These are phyloP conservation scores for Helarctos malayanus DNA, from an alignment of 2,797 vertebrate species.

Conservation along the genomic window DNA sequence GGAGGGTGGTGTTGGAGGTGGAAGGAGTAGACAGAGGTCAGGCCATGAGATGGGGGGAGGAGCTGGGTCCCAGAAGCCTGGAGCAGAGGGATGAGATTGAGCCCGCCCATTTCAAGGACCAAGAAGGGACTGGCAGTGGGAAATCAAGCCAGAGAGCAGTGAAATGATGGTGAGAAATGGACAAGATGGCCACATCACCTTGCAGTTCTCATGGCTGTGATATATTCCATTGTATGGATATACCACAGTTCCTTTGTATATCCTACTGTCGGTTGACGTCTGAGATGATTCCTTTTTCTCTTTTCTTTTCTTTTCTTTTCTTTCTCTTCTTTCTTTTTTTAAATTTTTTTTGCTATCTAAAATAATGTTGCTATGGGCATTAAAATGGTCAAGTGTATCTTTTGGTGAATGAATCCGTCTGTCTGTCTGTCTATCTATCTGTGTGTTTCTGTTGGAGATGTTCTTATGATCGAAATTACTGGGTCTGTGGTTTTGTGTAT, in stretches of 20 bases:
- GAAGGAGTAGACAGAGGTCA: background rate
- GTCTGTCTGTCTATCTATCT: too few relatives aligned
- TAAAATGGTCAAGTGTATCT: background rate
- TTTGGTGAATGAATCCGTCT: background rate
- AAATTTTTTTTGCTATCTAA: background rate
- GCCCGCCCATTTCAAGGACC: background rate
- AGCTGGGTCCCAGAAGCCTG: background rate
- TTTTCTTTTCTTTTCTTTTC: too few relatives aligned
- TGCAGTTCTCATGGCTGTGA: background rate
- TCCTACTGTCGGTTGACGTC: background rate
- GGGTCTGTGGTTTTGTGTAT: background rate
- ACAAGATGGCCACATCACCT: background rate
- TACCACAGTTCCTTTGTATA: background rate
- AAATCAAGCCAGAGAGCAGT: background rate
- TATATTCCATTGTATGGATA: background rate
- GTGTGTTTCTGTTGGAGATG: background rate
- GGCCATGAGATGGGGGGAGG: background rate
- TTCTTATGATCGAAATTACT: background rate
- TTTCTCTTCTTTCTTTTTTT: fast-evolving
- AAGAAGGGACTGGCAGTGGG: background rate
- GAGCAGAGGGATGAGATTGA: background rate
- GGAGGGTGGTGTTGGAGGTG: background rate
- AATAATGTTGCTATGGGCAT: background rate
- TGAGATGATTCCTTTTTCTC: background rate
- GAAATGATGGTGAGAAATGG: background rate